Percentiles rank a stretch among this genome's conserved stretches.
Conservation (phyloP, 2,888 invertebrate species). For the Heliconius erato region DNA sequence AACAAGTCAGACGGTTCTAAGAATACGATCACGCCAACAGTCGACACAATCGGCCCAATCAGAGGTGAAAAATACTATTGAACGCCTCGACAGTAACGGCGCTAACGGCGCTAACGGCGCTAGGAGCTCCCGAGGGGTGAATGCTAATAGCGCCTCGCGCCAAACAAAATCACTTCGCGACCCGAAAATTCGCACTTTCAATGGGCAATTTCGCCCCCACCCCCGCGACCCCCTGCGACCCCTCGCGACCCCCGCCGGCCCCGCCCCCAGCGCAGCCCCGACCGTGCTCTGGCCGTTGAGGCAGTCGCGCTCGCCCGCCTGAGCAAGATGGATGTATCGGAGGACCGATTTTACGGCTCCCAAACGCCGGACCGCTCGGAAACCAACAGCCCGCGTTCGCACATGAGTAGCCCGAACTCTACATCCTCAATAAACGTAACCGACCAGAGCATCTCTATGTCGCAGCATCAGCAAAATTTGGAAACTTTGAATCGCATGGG, state of each 20-base stretch:
- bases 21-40: slow-evolving; percentile 66
- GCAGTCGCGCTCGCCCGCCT: slow-evolving; percentile 71
- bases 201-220: slow-evolving; percentile 82
- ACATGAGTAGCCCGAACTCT: slow-evolving; percentile 82
- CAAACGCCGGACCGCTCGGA: slow-evolving; percentile 78
- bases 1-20: slow-evolving; percentile 63
- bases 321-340: slow-evolving; percentile 77
- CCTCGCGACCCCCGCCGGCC: slow-evolving; percentile 59
- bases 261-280: slow-evolving; percentile 67
- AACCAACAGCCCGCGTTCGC: slow-evolving; percentile 78
- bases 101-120: slow-evolving; percentile 52
- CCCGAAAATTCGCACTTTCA: slow-evolving; percentile 85
- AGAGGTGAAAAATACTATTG: slow-evolving; percentile 72
- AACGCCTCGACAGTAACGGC: slow-evolving; percentile 50
- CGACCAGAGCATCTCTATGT: slow-evolving; percentile 79
- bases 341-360: slow-evolving; percentile 75
- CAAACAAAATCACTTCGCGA: slow-evolving; percentile 84
- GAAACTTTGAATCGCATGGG: slow-evolving; percentile 83
- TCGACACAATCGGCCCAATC: slow-evolving; percentile 83
- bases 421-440: slow-evolving; percentile 85
- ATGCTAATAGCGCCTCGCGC: slow-evolving; percentile 82
- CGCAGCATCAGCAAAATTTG: slow-evolving; percentile 84
- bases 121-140: slow-evolving; percentile 77
- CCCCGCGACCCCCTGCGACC: slow-evolving; percentile 64
- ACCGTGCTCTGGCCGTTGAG: slow-evolving; percentile 58